Evolutionary conservation across 2,888 invertebrate species (phyloP), one percentile per base, ranked within the genome.

Genomic region (Germaria angustata): DNA sequence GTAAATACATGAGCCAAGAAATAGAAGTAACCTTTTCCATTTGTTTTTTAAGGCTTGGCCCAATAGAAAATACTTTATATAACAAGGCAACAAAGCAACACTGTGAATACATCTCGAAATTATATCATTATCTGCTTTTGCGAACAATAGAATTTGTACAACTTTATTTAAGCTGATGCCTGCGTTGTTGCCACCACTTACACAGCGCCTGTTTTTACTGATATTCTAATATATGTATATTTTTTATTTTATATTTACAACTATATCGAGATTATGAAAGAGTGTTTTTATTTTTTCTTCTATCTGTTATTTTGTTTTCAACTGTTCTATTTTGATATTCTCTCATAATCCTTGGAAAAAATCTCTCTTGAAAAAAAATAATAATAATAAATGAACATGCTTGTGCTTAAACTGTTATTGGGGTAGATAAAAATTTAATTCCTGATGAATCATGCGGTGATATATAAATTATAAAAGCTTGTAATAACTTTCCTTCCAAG

Each of bases 161-260:
- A 78, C 81, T 78, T 73, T 69, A 78, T 81, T 81, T 81, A 73
- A 68, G 68, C 77, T 63, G 57, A 46, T 63, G 71, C 66, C n/a
- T 71, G 66, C 15, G 20, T 32, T 46, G 63, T 24, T 28, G 24
- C 34, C 34, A 55, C 36, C 9, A 65, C 13, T 57, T 53, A 20
- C 20, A 57, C n/a, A 59, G 22, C 32, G 41, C 24, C 57, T 32
- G 34, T 51, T 59, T 49, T 7, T n/a, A 24, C 13, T 34, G 65
- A 57, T 72, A 81, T 66, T 76, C 66, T 72, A 73, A 77, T 66
- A 71, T 39, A n/a, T n/a, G n/a, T n/a, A n/a, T n/a, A n/a, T n/a
- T n/a, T n/a, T n/a, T n/a, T n/a, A n/a, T n/a, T n/a, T n/a, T n/a
- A n/a, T n/a, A 46, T 68, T 71, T 66, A 28, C 34, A 20, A 17